A percentile compares a stretch with the other conserved stretches of the same genome.
Evolutionary conservation across 2,888 invertebrate genomes (phyloP).

Genomic region (Dicycla oo): DNA sequence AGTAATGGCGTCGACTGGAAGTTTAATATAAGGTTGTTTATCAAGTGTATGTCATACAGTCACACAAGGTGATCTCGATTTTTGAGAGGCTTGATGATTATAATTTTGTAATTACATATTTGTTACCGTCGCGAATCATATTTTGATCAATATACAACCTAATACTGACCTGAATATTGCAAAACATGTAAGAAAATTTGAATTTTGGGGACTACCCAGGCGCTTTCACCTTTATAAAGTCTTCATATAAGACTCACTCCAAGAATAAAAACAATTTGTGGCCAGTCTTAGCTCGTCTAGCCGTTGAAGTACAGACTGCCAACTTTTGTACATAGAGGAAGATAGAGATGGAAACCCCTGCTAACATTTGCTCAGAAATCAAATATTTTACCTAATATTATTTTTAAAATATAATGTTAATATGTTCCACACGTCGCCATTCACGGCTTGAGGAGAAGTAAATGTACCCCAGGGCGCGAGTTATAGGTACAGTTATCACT

Average conservation of each 20-base stretch:
- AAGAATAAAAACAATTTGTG: neutral
- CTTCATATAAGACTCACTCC: too few relatives aligned
- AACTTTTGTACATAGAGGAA: too few relatives aligned
- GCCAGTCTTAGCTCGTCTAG: neutral
- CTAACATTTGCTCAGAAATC: neutral
- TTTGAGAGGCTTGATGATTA: too few relatives aligned
- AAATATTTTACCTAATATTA: neutral
- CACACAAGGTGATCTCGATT: neutral
- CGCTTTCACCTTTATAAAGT: too few relatives aligned
- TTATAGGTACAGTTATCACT: constrained; percentile 6
- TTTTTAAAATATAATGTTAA: constrained; percentile 16
- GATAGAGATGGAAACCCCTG: neutral
- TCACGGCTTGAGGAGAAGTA: neutral
- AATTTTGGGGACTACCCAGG: neutral
- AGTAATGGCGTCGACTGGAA: constrained; percentile 9
- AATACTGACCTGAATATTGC: neutral
- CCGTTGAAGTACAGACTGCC: too few relatives aligned
- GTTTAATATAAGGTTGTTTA: constrained; percentile 13
- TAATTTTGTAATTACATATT: too few relatives aligned
- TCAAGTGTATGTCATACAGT: neutral
- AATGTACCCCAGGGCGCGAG: neutral
- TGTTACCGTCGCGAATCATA: too few relatives aligned
- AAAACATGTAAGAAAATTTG: neutral
- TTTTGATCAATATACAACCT: neutral
- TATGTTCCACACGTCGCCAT: neutral